Evolutionary conservation across 2,113 vertebrate genomes (phyloP).

Genomic region (Chamaetylas fuelleborni): DNA sequence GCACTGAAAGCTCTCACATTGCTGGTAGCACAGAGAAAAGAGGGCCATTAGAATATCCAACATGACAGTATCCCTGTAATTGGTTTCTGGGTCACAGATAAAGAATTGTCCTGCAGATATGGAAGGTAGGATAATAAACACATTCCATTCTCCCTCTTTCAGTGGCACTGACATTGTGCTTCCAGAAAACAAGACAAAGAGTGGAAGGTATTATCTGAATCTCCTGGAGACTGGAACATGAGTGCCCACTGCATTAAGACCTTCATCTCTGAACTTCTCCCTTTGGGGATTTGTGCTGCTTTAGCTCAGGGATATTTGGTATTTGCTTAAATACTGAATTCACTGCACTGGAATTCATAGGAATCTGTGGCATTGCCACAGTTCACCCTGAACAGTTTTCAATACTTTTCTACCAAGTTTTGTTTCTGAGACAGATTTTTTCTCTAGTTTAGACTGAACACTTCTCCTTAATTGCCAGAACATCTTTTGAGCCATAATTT

Average conservation of each 20-base stretch:
- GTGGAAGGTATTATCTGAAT: background rate
- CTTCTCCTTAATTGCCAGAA: background rate
- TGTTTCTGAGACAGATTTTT: background rate
- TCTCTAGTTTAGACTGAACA: background rate
- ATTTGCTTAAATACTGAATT: background rate
- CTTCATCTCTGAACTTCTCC: background rate
- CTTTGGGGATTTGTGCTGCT: background rate
- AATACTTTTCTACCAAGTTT: background rate
- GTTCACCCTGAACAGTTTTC: background rate
- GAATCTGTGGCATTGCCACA: background rate
- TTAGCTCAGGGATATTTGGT: background rate
- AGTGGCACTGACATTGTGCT: background rate
- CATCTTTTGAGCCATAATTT: background rate
- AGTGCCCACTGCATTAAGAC: background rate
- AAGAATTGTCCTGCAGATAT: background rate
- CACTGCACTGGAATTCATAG: background rate
- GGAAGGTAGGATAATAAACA: conserved; percentile 17
- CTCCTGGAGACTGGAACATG: background rate
- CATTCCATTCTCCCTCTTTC: background rate
- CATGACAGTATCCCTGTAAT: conserved; percentile 26
- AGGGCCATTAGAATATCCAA: conserved; percentile 2
- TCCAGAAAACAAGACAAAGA: background rate
- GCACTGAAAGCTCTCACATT: background rate
- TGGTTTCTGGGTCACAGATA: conserved; percentile 45
- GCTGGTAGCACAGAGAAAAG: background rate